These are phyloP conservation scores for Bemisia tabaci DNA, from an alignment of 1,140 invertebrate species.

Conservation along the genomic window DNA sequence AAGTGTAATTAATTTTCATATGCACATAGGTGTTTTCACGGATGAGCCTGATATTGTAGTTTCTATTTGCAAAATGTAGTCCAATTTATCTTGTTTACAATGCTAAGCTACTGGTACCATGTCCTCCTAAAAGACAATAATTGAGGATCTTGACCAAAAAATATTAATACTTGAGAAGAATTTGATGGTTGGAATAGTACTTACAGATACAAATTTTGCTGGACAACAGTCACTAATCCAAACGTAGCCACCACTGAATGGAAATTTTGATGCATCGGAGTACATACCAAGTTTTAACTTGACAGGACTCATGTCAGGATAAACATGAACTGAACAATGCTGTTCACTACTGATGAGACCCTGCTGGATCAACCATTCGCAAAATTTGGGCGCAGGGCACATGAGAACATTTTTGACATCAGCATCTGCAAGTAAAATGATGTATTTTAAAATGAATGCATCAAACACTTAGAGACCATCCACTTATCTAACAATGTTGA, in stretches of 20 bases:
- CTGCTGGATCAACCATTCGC: slow-evolving; percentile 76
- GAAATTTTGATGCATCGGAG: slow-evolving; percentile 66
- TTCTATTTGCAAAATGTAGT: too few relatives aligned
- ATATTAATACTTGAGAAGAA: too few relatives aligned
- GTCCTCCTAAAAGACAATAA: too few relatives aligned
- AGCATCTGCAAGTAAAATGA: slow-evolving; percentile 32
- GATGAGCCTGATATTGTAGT: too few relatives aligned
- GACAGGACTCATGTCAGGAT: slow-evolving; percentile 30
- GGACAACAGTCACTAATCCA: slow-evolving; percentile 78
- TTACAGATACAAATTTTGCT: slow-evolving; percentile 58
- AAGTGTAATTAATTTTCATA: too few relatives aligned
- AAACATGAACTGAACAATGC: slow-evolving; percentile 46
- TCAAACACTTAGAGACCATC: not conserved
- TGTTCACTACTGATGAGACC: slow-evolving; percentile 64
- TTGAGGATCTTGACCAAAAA: too few relatives aligned
- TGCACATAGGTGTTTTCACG: too few relatives aligned
- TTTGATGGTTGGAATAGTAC: too few relatives aligned
- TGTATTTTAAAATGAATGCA: not conserved
- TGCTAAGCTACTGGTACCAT: too few relatives aligned
- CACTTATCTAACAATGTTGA: not conserved
- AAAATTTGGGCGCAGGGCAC: slow-evolving; percentile 62
- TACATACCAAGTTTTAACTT: slow-evolving; percentile 70
- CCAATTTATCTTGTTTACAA: too few relatives aligned
- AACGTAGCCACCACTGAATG: slow-evolving; percentile 73
- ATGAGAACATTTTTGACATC: slow-evolving; percentile 69